phyloP scores from a whole-genome alignment of 2,888 invertebrate genomes.

The Colostygia pectinataria region DNA sequence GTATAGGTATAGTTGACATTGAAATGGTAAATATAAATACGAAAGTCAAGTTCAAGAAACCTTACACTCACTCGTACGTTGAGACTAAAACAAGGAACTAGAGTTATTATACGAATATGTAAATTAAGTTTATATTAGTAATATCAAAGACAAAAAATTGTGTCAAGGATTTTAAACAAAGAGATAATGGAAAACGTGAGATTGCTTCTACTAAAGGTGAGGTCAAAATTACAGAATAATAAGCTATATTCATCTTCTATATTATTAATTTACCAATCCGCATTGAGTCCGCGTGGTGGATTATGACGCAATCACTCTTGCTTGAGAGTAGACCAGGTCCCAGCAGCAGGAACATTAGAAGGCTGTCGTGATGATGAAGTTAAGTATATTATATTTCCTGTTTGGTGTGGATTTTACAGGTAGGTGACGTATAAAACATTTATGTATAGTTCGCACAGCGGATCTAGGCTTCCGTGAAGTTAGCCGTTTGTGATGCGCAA shows the following conservation, averaged over 20 bases:
- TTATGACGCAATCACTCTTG: too few relatives aligned
- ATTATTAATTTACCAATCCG: too few relatives aligned
- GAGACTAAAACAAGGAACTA: neutral
- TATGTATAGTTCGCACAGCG: too few relatives aligned
- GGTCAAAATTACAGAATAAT: slow-evolving; percentile 22
- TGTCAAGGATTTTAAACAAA: slow-evolving; percentile 9
- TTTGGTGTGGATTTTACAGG: neutral
- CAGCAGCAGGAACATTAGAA: too few relatives aligned
- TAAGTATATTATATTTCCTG: neutral
- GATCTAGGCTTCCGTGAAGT: too few relatives aligned
- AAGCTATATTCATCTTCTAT: neutral
- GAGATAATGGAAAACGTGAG: slow-evolving; percentile 49
- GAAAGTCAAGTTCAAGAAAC: slow-evolving; percentile 64
- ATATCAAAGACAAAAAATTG: neutral
- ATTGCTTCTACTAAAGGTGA: slow-evolving; percentile 54
- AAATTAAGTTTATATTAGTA: too few relatives aligned
- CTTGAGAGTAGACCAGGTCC: too few relatives aligned
- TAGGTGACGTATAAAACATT: neutral
- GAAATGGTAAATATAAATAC: slow-evolving; percentile 51
- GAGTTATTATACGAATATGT: too few relatives aligned
- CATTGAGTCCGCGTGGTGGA: too few relatives aligned
- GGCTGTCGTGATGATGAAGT: too few relatives aligned
- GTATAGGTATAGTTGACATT: slow-evolving; percentile 35
- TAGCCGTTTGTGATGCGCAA: too few relatives aligned
- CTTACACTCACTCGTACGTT: slow-evolving; percentile 41